Base-by-base conservation (phyloP, 64 coral and sea anemone species). In the Stylophora pistillata region DNA sequence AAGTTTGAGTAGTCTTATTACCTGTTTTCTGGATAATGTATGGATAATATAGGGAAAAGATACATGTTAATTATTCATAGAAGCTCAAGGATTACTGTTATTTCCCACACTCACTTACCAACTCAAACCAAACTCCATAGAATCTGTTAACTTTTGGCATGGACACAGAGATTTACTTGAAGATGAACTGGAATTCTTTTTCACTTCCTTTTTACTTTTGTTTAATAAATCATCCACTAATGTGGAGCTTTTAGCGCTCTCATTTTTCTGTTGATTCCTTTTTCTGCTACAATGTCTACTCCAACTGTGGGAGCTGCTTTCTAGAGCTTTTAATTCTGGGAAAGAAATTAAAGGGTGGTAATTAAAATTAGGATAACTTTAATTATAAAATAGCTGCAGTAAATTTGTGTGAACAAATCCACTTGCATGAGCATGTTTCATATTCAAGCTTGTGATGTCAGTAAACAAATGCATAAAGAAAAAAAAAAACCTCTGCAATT, bases 91-190 rank as follows among this genome's bases (percentile, higher is more conserved):
- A 7, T 47, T 47, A 47, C 7, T 47, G 0, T 7, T 47, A 47
- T 47, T 41, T 47, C 37, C 37, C 37, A 47, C 3, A 47, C 27
- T 15, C 17, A 55, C 80, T 53, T 25, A 84, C 80, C 80, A 84
- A 70, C 61, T 84, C 34, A 69, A 37, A 13, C 32, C 62, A 70
- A 84, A 84, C 12, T 68, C 63, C 80, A 84, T 84, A 37, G 80
- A 84, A 28, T 84, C 33, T 15, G 27, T 65, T 69, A 84, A n/a
- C 33, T 84, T 84, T 53, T 84, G 80, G 34, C 80, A 84, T 47
- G 80, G 61, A 69, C 80, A 84, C 2, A 34, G 28, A 13, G 53
- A 84, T 53, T 33, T n/a, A 84, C 14, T 69, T 37, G 62, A 84
- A 21, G 41, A 53, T 53, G 41, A 84, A 57, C 75, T 56, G 1